Evolutionary conservation across 2,113 vertebrate genomes (phyloP), one percentile per base, ranked within the genome.

Genomic region (Morone chrysops): DNA sequence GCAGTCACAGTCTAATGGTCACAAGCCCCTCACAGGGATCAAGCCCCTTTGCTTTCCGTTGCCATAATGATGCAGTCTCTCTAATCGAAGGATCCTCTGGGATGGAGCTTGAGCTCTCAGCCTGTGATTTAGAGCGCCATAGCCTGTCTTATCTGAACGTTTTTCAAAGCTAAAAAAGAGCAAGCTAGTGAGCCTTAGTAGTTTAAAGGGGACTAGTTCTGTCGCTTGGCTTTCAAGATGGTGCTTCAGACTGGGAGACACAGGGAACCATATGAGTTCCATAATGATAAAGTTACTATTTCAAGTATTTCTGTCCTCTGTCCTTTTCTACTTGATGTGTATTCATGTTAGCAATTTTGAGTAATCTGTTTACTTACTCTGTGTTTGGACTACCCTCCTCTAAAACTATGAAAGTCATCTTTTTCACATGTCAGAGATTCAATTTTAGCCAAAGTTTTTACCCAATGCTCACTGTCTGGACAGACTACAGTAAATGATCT

Each of bases 101-200:
- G 92, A 91, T 25, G 41, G 62, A 72, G 84, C 67, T 81, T 75
- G 65, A 88, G 80, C 79, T 76, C 76, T 82, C 68, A 74, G 90
- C 84, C 86, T 92, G 85, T 92, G 91, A 92, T 90, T 92, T 88
- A 83, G 70, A 87, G 83, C 71, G 82, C 83, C 85, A 65, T 78
- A 68, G 84, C 84, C 74, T 78, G 56, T 87, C 77, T 91, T 90
- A 92, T 92, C 87, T 87, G 85, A 90, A 87, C 69, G 57, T 86
- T 90, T 92, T 90, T 92, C 87, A 91, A 90, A 89, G 84, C 82
- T 82, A 71, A 86, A 90, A 85, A 86, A 80, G 59, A 88, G 79
- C 83, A 77, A 72, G 84, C 86, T 73, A 53, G 61, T 53, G 78
- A 86, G 80, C 81, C 84, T 90, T 67, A 82, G 84, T 89, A 80